Evolutionary conservation across 2,113 vertebrate genomes (phyloP), one percentile per base, ranked within the genome.

Genomic region (Melanerpes aurifrons): DNA sequence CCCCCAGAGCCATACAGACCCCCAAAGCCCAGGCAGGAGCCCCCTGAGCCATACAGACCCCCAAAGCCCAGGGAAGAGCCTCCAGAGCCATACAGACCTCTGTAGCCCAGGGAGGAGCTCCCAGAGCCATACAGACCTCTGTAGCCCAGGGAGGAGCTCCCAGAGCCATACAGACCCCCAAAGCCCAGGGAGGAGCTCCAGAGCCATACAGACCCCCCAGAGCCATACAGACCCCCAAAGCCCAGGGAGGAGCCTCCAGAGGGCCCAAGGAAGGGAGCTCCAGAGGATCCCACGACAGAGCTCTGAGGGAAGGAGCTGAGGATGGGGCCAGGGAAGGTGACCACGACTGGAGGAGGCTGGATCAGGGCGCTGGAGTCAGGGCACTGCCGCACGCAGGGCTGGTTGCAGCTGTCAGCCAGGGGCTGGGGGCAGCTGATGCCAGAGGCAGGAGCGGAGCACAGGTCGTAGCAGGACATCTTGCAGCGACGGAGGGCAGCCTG

Each of bases 251-350:
- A 56, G 3, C 31, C 20, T 1, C 84, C 84, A 26, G 4, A 78
- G 3, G 37, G 37, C 37, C 37, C 37, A 37, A 37, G 37, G 37
- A 37, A 37, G 37, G 37, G 37, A 37, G 37, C 37, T 37, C 37
- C 37, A 37, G 37, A 37, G 37, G 37, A 37, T 37, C 37, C 37
- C 37, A 37, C 37, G 9, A 10, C 37, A 37, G 37, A 37, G 37
- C 37, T 37, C 37, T 37, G 37, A 37, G 37, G 37, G 37, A 37
- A 37, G 37, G 37, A 37, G 37, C 37, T 37, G 37, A 37, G 37
- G 37, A 37, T 37, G 94, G 90, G 86, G 1, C 94, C 82, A 0
- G 92, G 94, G 25, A 87, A 12, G 69, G 86, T 95, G 69, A 93
- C 10, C 8, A 15, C 20, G 6, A 24, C 12, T 4, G 66, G 13